Evolutionary conservation across 1,140 invertebrate species (phyloP), one percentile per base, ranked within the genome.

Genomic region (Drosophila tani): DNA sequence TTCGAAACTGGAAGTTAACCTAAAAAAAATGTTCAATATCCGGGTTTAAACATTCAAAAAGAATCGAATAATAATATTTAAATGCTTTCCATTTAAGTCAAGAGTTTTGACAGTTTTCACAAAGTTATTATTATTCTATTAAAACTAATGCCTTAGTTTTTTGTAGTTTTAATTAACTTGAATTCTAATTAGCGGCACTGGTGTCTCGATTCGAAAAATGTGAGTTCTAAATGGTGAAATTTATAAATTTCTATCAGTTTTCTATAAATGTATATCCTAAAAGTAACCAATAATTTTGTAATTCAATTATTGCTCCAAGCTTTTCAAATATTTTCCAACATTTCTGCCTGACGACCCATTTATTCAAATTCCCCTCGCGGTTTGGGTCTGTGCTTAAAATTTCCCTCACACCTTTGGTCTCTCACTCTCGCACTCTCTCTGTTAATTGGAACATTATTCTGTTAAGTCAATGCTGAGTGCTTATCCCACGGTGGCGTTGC

Each of bases 311-410:
- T 27, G 15, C 15, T 24, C 21, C 8, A 49, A 50, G 47, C 47
- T 50, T 50, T 50, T 46, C 17, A 46, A 46, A 46, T 46, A 46
- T 46, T 46, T 46, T 46, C 11, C 24, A 50, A 50, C 24, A 27
- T 50, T 27, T 24, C 27, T 27, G 24, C n/a, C 27, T 15, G 47
- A 27, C 4, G 46, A 15, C 46, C 24, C 24, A 27, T 27, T 50
- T n/a, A 0, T 50, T 50, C 7, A 9, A 24, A 24, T 49, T 50
- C 15, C 24, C 47, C 15, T 15, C 24, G 8, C 21, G 47, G 46
- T 49, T 49, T 24, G 46, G 3, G 46, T 49, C 46, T 15, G 14
- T 24, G 19, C 19, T 47, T 1, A 47, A 47, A 24, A 47, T 15
- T 14, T 46, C 43, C 43, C 17, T 19, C 43, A 32, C 27, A 14